Conservation (phyloP, 1,140 invertebrate species). For the Lordiphosa collinella region DNA sequence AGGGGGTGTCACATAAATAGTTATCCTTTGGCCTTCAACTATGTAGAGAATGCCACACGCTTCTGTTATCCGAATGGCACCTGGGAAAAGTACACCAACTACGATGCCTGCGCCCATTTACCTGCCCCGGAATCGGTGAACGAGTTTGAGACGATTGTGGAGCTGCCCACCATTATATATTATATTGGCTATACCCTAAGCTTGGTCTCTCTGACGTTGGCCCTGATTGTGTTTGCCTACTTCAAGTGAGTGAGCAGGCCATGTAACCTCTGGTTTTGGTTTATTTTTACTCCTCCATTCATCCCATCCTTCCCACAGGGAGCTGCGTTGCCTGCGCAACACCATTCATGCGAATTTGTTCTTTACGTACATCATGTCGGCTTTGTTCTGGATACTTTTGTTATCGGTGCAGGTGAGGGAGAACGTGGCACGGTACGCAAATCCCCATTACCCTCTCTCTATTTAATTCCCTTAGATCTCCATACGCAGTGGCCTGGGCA, state of each 20-base stretch:
- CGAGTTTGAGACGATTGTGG: conserved; percentile 77
- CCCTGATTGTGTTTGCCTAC: conserved; percentile 80
- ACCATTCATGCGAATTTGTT: conserved; percentile 84
- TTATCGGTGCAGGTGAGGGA: conserved; percentile 71
- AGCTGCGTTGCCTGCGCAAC: conserved; percentile 93
- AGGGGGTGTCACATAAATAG: neutral
- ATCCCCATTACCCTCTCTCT: neutral
- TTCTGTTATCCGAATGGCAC: conserved; percentile 79
- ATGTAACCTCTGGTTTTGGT: neutral
- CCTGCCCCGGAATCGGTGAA: conserved; percentile 57
- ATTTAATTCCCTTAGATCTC: conserved; percentile 50
- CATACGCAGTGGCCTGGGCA: conserved; percentile 79
- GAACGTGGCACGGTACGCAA: neutral
- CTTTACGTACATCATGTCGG: conserved; percentile 79
- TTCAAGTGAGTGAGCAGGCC: conserved; percentile 78
- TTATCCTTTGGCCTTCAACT: conserved; percentile 1
- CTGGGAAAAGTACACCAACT: conserved; percentile 80
- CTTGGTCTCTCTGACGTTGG: conserved; percentile 79
- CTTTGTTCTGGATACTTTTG: conserved; percentile 76
- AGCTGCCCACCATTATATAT: conserved; percentile 80
- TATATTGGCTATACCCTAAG: conserved; percentile 80
- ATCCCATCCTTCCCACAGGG: conserved; percentile 82
- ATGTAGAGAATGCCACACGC: conserved; percentile 79
- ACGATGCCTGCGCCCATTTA: conserved; percentile 78
- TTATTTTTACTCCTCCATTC: conserved; percentile 9